Conservation (phyloP, 2,888 invertebrate genomes). For the Orthosia incerta region DNA sequence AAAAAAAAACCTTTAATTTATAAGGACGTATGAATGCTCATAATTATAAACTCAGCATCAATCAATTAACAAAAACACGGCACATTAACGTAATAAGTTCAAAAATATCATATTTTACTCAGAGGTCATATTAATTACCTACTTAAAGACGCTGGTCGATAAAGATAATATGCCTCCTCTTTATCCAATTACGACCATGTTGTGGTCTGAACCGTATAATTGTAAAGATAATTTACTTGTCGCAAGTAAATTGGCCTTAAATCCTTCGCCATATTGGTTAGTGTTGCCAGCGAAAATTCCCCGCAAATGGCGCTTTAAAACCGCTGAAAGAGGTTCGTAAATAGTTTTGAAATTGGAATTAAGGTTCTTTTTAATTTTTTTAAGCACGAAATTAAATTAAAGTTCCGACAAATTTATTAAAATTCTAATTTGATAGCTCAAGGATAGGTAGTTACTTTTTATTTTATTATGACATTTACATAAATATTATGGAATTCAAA, state of each 20-base stretch:
- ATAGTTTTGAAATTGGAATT: slow-evolving; percentile 11
- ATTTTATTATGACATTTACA: slow-evolving; percentile 32
- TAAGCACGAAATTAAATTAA: not conserved
- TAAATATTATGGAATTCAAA: slow-evolving; percentile 24
- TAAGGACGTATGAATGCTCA: not conserved
- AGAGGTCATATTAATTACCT: slow-evolving; percentile 51
- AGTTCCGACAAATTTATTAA: not conserved
- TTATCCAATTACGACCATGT: slow-evolving; percentile 72
- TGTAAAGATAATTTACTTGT: slow-evolving; percentile 75
- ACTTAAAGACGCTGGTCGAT: slow-evolving; percentile 35
- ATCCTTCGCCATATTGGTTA: slow-evolving; percentile 47
- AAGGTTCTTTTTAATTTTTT: not conserved
- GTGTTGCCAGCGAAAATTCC: slow-evolving; percentile 33
- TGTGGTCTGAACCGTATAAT: slow-evolving; percentile 68
- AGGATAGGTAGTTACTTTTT: slow-evolving; percentile 14
- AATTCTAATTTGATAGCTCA: not conserved
- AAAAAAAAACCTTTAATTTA: not conserved
- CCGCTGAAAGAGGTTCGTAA: not conserved
- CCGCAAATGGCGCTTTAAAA: not conserved
- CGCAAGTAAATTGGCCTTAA: slow-evolving; percentile 70
- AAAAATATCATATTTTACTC: slow-evolving; percentile 32
- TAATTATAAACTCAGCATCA: not conserved
- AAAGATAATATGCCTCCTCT: slow-evolving; percentile 65
- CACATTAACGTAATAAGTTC: slow-evolving; percentile 12
- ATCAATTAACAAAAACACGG: slow-evolving; percentile 36